A percentile compares a stretch with the other conserved stretches of the same genome.
Evolutionary conservation across 2,113 vertebrate species (phyloP).

Genomic region (Aldabrachelys gigantea): DNA sequence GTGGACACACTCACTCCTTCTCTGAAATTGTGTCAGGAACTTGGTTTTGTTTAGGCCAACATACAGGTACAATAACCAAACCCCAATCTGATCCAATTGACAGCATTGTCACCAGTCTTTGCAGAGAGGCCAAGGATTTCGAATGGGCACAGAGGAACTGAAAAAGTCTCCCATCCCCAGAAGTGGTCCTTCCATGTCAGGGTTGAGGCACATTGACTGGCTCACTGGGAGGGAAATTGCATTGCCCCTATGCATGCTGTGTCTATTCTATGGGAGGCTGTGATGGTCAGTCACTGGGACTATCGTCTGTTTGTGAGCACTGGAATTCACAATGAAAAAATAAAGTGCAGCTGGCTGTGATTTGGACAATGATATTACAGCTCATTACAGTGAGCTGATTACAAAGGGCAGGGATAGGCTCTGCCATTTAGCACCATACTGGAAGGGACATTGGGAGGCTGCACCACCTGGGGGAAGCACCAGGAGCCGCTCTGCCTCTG

Average conservation of each 20-base stretch:
- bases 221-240: not conserved
- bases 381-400: not conserved
- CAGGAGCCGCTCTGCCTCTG: not conserved
- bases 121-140: not conserved
- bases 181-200: not conserved
- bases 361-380: not conserved
- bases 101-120: not conserved
- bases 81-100: not conserved
- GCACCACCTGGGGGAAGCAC: accelerated
- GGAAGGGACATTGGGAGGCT: not conserved
- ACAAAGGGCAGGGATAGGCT: not conserved
- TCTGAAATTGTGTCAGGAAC: not conserved
- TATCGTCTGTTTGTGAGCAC: not conserved
- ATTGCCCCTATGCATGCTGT: not conserved
- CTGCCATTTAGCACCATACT: not conserved
- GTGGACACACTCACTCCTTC: conserved; percentile 9
- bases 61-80: not conserved
- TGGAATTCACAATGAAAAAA: not conserved
- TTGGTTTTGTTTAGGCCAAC: not conserved
- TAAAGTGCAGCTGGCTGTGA: not conserved
- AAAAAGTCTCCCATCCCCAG: not conserved
- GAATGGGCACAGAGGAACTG: not conserved
- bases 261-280: not conserved
- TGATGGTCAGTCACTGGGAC: not conserved
- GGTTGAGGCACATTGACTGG: not conserved